Evolutionary conservation across 2,888 invertebrate genomes (phyloP), one percentile per base, ranked within the genome.

Genomic region (Folsomia candida): DNA sequence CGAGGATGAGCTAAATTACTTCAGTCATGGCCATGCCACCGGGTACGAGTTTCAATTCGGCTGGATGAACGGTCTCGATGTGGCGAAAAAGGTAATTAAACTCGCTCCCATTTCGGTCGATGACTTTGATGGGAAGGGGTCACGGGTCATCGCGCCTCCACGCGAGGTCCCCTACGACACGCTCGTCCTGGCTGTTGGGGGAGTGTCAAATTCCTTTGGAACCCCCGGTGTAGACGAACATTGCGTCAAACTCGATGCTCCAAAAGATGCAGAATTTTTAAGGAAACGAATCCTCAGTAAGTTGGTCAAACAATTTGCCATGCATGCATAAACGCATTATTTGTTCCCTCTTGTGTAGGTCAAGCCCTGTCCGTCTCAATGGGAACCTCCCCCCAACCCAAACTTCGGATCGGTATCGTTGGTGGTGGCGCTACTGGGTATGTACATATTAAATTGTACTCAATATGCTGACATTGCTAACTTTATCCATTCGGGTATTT

Each of bases 1-100:
- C 0, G 75, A 75, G 61, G 75, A 77, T 69, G 77, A 77, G 60
- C 20, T 77, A 20, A 77, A 77, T 54, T 77, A 77, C 51, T 77
- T 74, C 64, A 58, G 72, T 0, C 77, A 77, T 67, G 72, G 63
- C 2, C 68, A 71, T 47, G 47, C 9, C 9, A 47, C 9, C 18
- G 18, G 18, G 9, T 75, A 71, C 27, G 74, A 75, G 26, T 77
- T 77, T 54, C 67, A 74, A n/a, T 69, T 54, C 26, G 77, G 77
- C 0, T 70, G 73, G 71, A 75, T 77, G 77, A 67, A 67, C n/a
- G 77, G 77, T 0, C 47, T 77, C 9, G 76, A 77, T 29, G 28
- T 59, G 9, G 27, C 29, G 24, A 47, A 51, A 11, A 76, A 72
- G 29, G 47, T 65, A 3, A 66, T 77, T 26, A 71, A 76, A 27